Base-by-base conservation (phyloP, 2,888 invertebrate species). In the Ectobius pallidus region DNA sequence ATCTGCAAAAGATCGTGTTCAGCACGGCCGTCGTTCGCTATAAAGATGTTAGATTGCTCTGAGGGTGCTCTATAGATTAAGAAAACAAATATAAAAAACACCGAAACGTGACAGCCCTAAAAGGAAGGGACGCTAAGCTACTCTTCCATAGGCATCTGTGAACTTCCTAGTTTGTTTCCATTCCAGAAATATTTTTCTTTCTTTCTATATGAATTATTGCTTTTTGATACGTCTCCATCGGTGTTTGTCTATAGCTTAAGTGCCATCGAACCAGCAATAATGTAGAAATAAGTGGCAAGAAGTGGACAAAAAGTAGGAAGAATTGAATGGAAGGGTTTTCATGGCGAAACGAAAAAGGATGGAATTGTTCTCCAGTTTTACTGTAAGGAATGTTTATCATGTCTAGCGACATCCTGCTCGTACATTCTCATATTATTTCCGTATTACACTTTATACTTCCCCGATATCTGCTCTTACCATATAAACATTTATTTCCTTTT, bases 231-330 rank as follows among this genome's bases (percentile, higher is more conserved):
- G 58, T 58, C 58, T 52, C 3, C 52, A 11, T 25, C 11, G 1
- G 22, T 14, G 16, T 52, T 52, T 52, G 52, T 25, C 25, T 30
- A 30, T 30, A 58, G 32, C 58, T 27, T 27, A 55, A 55, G 58
- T 58, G 32, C n/a, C 58, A 32, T 30, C 58, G 58, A 58, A 58
- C 58, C 30, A n/a, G 58, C 58, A 58, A 20, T 58, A 58, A 58
- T 27, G 16, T 18, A 58, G 58, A 58, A 58, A 58, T 58, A 58
- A 58, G 58, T 58, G 58, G 58, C 1, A 30, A 30, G 58, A 20
- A 30, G 58, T n/a, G 30, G 1, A 32, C 14, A 58, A 58, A 58
- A 30, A 58, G 58, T 7, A 58, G 16, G n/a, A 58, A 11, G 52
- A 9, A 58, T 30, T 58, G 58, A 58, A 58, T n/a, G n/a, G 58